Evolutionary conservation across 2,888 invertebrate species (phyloP).

Genomic region (Aphodius sticticus): DNA sequence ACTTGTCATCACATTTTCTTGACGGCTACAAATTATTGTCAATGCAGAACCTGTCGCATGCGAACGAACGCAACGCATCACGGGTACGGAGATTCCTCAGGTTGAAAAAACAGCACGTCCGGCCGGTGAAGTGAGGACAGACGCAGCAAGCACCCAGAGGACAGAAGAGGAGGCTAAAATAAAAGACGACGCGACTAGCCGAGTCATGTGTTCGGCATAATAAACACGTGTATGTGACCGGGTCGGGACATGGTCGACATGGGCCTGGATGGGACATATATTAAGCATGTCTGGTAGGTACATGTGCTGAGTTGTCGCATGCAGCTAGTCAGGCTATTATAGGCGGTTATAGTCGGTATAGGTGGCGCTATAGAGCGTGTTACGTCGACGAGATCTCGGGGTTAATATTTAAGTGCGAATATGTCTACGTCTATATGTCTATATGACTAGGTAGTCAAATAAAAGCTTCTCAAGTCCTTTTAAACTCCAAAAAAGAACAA

Average conservation of each 20-base stretch:
- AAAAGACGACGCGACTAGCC: not conserved
- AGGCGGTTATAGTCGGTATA: not conserved
- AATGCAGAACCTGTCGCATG: no score
- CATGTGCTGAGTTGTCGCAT: not conserved
- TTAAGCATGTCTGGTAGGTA: not conserved
- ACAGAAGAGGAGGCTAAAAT: not conserved
- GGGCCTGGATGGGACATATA: not conserved
- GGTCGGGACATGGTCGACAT: not conserved
- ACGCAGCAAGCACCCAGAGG: not conserved
- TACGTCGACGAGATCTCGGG: no score
- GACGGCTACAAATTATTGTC: no score
- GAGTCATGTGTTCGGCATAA: constrained; percentile 42
- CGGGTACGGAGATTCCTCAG: not conserved
- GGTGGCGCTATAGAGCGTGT: no score
- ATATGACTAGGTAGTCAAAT: no score
- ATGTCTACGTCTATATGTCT: no score
- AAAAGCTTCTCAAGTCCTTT: no score
- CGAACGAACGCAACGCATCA: no score
- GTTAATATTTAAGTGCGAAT: no score
- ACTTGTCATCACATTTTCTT: no score
- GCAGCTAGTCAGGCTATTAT: not conserved
- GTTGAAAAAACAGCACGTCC: not conserved
- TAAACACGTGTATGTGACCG: constrained; percentile 39
- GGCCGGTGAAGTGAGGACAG: not conserved
- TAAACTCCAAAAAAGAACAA: no score